These are phyloP conservation scores for Sinocyclocheilus anshuiensis DNA, from an alignment of 2,113 vertebrate genomes.

Conservation along the genomic window DNA sequence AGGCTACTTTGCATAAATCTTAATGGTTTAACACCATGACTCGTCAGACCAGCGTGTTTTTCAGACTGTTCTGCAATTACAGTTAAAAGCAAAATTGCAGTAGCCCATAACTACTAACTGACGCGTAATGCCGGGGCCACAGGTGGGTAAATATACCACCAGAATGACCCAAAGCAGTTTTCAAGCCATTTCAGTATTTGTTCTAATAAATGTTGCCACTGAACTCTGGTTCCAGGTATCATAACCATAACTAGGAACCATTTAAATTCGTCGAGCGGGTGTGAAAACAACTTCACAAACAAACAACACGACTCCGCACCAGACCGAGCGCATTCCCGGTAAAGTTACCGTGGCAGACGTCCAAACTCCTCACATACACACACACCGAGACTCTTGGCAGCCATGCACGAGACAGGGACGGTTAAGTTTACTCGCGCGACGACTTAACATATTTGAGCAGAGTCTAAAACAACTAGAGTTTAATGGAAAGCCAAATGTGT, in stretches of 20 bases:
- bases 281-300: constrained; percentile 22
- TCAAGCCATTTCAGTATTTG: not conserved
- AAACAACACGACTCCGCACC: constrained; percentile 49
- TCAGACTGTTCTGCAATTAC: not conserved
- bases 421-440: constrained; percentile 5
- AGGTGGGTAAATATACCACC: constrained; percentile 33
- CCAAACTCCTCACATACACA: constrained; percentile 58
- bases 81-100: not conserved
- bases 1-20: not conserved
- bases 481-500: not conserved
- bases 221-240: not conserved
- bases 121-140: constrained; percentile 11
- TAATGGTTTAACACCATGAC: not conserved
- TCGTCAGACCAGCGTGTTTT: not conserved
- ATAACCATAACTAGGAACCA: not conserved
- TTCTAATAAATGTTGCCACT: not conserved
- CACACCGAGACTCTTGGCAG: constrained; percentile 71
- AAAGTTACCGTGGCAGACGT: constrained; percentile 64
- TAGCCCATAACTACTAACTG: constrained; percentile 2
- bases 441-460: not conserved
- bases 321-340: constrained; percentile 43
- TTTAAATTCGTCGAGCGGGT: not conserved
- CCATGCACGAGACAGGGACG: constrained; percentile 58
- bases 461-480: not conserved
- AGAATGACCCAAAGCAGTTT: not conserved